These are phyloP conservation scores for Malurus melanocephalus DNA, from an alignment of 2,113 vertebrate species.

Conservation along the genomic window DNA sequence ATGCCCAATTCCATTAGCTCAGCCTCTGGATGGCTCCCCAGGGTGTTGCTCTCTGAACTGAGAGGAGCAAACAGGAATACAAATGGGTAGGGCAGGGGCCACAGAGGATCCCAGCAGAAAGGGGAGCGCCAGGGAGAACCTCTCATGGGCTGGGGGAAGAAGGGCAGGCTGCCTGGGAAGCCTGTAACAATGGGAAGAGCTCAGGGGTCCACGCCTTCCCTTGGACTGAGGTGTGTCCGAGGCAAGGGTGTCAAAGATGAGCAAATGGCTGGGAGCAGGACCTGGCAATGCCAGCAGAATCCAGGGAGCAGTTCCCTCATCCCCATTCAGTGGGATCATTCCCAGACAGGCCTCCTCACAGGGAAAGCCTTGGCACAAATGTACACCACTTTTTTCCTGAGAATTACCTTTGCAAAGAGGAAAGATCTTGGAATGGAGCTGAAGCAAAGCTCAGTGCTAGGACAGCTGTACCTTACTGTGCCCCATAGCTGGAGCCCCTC, in stretches of 20 bases:
- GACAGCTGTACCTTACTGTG: background rate
- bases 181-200: background rate
- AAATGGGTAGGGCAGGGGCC: background rate
- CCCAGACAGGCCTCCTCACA: background rate
- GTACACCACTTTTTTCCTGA: background rate
- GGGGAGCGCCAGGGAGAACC: background rate
- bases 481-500: fast-evolving
- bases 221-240: background rate
- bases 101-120: background rate
- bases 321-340: background rate
- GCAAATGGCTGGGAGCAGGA: fast-evolving
- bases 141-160: background rate
- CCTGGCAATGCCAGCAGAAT: background rate
- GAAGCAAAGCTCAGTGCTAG: background rate
- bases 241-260: background rate
- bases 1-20: constrained; percentile 2
- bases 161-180: background rate
- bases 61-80: background rate
- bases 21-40: constrained; percentile 4
- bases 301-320: background rate
- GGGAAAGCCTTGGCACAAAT: background rate
- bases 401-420: background rate
- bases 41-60: background rate
- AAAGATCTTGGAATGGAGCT: background rate
- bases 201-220: background rate